Evolutionary conservation across 2,797 vertebrate genomes (phyloP).

Genomic region (Siniperca obscura): DNA sequence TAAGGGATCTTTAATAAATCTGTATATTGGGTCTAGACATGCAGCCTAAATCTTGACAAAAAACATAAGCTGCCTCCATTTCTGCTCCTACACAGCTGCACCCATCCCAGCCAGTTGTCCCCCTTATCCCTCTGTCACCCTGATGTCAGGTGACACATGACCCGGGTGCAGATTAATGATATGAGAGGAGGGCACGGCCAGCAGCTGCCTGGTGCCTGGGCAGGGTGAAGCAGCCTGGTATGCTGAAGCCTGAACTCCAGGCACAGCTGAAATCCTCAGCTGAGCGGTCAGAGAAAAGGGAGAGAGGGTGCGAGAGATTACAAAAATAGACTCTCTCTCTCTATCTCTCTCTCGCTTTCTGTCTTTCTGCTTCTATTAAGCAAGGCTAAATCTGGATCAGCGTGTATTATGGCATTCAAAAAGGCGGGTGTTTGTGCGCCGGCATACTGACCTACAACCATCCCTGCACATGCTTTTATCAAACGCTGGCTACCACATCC

Average conservation of each 20-base stretch:
- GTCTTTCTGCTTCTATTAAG: slow-evolving; percentile 71
- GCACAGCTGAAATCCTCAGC: slow-evolving; percentile 81
- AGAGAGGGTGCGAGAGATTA: slow-evolving; percentile 66
- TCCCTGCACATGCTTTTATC: slow-evolving; percentile 22
- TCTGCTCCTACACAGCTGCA: slow-evolving; percentile 69
- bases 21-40: slow-evolving; percentile 2
- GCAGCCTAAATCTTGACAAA: slow-evolving; percentile 20
- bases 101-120: slow-evolving; percentile 72
- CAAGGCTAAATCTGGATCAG: slow-evolving; percentile 79
- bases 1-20: slow-evolving; percentile 5
- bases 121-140: slow-evolving; percentile 58
- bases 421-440: slow-evolving; percentile 4
- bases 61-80: slow-evolving; percentile 46
- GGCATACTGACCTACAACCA: slow-evolving; percentile 72
- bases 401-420: slow-evolving; percentile 60
- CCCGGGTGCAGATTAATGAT: slow-evolving; percentile 63
- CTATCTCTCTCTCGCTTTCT: slow-evolving; percentile 45
- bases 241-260: slow-evolving; percentile 77
- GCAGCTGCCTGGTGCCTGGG: slow-evolving; percentile 82
- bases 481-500: slow-evolving; percentile 1
- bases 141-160: slow-evolving; percentile 75
- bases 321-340: slow-evolving; percentile 73
- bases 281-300: slow-evolving; percentile 59
- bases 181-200: slow-evolving; percentile 70
- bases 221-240: slow-evolving; percentile 74